These are phyloP conservation scores for Aeoliscus strigatus DNA, from an alignment of 2,797 vertebrate genomes.

Conservation along the genomic window DNA sequence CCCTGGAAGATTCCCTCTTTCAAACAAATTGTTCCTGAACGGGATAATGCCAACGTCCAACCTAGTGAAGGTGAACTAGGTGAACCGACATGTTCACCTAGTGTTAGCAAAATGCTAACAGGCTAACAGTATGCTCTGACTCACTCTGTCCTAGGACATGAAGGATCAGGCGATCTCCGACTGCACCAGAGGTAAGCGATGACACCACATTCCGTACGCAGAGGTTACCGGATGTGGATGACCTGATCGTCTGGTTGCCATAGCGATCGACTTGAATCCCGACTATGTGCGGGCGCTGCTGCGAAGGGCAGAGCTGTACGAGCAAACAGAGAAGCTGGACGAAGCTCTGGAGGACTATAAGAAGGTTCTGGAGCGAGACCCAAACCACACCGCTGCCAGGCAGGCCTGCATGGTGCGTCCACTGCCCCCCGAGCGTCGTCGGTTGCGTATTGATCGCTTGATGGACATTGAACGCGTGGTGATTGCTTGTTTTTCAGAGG, in stretches of 20 bases:
- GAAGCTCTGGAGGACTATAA: conserved; percentile 94
- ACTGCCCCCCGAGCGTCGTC: too few species aligned
- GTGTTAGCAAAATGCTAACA: too few species aligned
- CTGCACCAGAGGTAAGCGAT: conserved; percentile 85
- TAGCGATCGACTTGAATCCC: conserved; percentile 89
- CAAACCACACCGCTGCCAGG: conserved; percentile 74
- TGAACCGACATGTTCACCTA: too few species aligned
- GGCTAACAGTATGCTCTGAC: not conserved
- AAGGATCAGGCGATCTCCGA: conserved; percentile 85
- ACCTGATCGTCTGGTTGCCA: not conserved
- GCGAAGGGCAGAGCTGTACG: conserved; percentile 89
- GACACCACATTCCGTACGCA: not conserved
- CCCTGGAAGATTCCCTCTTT: too few species aligned
- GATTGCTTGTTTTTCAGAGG: conserved; percentile 37
- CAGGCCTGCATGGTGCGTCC: conserved; percentile 86
- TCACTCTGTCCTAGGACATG: conserved; percentile 75
- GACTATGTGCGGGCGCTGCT: conserved; percentile 85
- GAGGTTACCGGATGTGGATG: too few species aligned
- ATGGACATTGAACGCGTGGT: too few species aligned
- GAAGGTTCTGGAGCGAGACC: conserved; percentile 82
- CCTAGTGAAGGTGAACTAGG: too few species aligned
- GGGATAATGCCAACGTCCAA: too few species aligned
- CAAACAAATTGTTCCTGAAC: too few species aligned
- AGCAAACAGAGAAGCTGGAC: conserved; percentile 91
- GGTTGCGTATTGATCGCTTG: too few species aligned